Evolutionary conservation across 2,113 vertebrate species (phyloP), one percentile per base, ranked within the genome.

Genomic region (Pterophyllum scalare): DNA sequence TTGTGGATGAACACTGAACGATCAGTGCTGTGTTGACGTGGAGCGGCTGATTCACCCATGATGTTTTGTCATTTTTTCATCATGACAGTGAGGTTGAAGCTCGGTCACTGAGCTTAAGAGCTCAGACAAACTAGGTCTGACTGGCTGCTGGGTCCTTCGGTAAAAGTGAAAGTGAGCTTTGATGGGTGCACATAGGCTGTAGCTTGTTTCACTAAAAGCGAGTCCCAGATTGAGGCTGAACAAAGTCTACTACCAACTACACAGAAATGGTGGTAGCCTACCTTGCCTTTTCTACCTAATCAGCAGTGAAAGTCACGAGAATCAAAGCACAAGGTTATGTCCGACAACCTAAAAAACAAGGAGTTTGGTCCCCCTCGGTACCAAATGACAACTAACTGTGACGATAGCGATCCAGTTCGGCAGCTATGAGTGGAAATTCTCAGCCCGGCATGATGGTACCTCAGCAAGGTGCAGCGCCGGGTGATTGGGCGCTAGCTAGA

Each of bases 31-130:
- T 54, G 78, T 59, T 60, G 57, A 62, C 28, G 78, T 15, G 8
- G 85, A 87, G 59, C 26, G 59, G 35, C 70, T 90, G 82, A 89
- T 83, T 88, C 85, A 87, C 65, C 15, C 65, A 28, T n/a, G 43
- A 72, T 52, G 13, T 26, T 60, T 43, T 57, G 28, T 87, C 67
- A 56, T 81, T 62, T 43, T 43, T 31, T n/a, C 80, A 80, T 38
- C 20, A 56, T 22, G 54, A 26, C 58, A 35, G 24, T 8, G 14
- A 24, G 60, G 35, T 13, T 80, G 14, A 75, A 59, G 38, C 77
- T 64, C 24, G 14, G 64, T 70, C 58, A 12, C 22, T 77, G 46
- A 56, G 26, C 22, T 14, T 75, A 15, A 31, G 0, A 58, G 75
- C 24, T 43, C 28, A 49, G 61, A 77, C 40, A 38, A 20, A 64